Evolutionary conservation across 2,888 invertebrate species (phyloP).

Genomic region (Hofmannophila pseudospretella): DNA sequence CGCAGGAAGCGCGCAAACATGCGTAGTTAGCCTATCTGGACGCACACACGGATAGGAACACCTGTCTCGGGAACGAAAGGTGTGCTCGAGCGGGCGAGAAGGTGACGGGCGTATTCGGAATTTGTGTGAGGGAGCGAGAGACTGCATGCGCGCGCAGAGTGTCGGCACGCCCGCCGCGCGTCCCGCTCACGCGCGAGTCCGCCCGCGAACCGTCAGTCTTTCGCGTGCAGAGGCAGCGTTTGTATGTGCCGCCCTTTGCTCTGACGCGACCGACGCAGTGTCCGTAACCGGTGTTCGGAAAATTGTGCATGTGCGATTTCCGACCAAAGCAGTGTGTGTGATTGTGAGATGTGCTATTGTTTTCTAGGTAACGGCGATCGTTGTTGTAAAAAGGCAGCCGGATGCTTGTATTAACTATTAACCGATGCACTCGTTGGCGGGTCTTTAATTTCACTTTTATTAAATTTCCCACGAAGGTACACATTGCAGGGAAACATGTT

Average conservation of each 20-base stretch:
- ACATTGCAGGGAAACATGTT: constrained; percentile 30
- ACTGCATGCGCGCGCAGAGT: constrained; percentile 64
- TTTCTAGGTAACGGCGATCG: constrained; percentile 70
- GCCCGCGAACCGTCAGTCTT: constrained; percentile 61
- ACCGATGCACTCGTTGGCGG: constrained; percentile 49
- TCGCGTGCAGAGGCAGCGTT: constrained; percentile 71
- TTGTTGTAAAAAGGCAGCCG: constrained; percentile 62
- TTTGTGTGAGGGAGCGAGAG: constrained; percentile 47
- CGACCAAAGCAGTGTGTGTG: constrained; percentile 74
- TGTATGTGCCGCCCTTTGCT: constrained; percentile 66
- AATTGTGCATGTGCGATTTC: constrained; percentile 78
- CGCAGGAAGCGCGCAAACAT: constrained; percentile 73
- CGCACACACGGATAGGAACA: constrained; percentile 70
- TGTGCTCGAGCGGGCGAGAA: constrained; percentile 63
- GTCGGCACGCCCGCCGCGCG: constrained; percentile 72
- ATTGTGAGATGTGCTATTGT: constrained; percentile 77
- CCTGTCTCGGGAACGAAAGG: constrained; percentile 77
- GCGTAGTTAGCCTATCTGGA: constrained; percentile 46
- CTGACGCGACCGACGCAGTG: constrained; percentile 72
- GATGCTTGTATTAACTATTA: constrained; percentile 41
- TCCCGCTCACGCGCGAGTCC: constrained; percentile 63
- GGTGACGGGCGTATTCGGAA: constrained; percentile 45
- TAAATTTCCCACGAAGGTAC: constrained; percentile 41
- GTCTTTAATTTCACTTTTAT: constrained; percentile 52
- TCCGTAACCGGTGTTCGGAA: constrained; percentile 76